Evolutionary conservation across 2,113 vertebrate genomes (phyloP).

Genomic region (Brachirus orientalis): DNA sequence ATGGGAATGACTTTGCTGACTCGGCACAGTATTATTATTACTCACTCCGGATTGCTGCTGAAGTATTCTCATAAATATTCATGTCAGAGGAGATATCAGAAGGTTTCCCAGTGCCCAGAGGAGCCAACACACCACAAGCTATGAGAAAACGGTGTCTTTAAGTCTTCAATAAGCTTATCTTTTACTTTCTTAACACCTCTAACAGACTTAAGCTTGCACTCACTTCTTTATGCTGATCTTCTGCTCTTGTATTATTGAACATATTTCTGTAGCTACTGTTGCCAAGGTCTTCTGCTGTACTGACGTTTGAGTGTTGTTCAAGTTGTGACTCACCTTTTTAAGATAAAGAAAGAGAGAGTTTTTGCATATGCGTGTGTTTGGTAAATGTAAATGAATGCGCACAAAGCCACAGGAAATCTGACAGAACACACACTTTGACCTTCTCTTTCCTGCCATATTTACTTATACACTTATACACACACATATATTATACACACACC

Average conservation of each 20-base stretch:
- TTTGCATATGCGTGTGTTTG: background rate
- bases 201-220: background rate
- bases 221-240: background rate
- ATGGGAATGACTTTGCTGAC: constrained; percentile 63
- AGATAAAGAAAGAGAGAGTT: too few relatives aligned
- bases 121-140: constrained; percentile 43
- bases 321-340: too few relatives aligned
- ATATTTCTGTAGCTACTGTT: too few relatives aligned
- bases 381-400: constrained; percentile 1
- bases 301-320: background rate
- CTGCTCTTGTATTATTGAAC: too few relatives aligned
- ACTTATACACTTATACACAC: too few relatives aligned
- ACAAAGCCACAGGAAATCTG: background rate
- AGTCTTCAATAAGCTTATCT: background rate
- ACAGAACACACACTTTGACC: constrained; percentile 21
- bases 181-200: background rate
- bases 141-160: background rate
- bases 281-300: too few relatives aligned
- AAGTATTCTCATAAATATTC: constrained; percentile 68
- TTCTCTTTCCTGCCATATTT: background rate
- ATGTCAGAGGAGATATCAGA: constrained; percentile 49
- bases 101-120: constrained; percentile 31
- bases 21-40: constrained; percentile 63
- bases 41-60: constrained; percentile 41
- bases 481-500: too few relatives aligned